Base-by-base conservation (phyloP, 2,888 invertebrate genomes). In the Epinotia bilunana region DNA sequence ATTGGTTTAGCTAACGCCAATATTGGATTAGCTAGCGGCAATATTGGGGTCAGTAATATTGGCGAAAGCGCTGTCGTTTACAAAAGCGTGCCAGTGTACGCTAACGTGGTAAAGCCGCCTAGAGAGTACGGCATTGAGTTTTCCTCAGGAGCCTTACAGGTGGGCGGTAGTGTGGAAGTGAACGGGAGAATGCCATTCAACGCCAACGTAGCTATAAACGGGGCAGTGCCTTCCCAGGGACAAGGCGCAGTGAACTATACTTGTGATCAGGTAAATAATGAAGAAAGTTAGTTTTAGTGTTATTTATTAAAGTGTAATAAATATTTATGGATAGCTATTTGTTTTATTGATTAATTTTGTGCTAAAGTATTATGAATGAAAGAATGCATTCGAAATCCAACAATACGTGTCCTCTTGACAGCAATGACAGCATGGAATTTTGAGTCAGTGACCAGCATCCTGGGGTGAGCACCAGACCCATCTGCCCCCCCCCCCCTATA, bases 151-250 rank as follows among this genome's bases (percentile, higher is more conserved):
- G 88, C 84, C 4, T 79, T 91, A 12, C 83, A 90, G 81, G 85
- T 91, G 0, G 83, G 81, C n/a, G 92, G 92, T 0, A 79, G 80
- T 1, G 86, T 91, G 0, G 81, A 84, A 3, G 88, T 91, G 0
- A 83, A 80, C 78, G 92, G 91, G 0, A 85, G 81, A 53, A 82
- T 91, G 81, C 92, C 92, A 13, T 83, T 92, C 18, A 83, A 82
- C 72, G 88, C 89, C 12, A 81, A 86, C 4, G 89, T 91, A 0
- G 79, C 82, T 2, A 64, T 91, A 0, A 87, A 85, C 73, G 91
- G 91, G 0, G 83, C 83, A 43, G 62, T 92, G 57, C 89, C 89
- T 2, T 84, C 86, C 0, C 86, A 85, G 75, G 91, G 91, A 1
- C 76, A 74, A 1, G 90, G 86, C 0, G 70, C 84, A 12, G 89